A percentile compares a stretch with the other conserved stretches of the same genome.
Evolutionary conservation across 2,797 vertebrate genomes (phyloP).

Genomic region (Heterohyrax brucei): DNA sequence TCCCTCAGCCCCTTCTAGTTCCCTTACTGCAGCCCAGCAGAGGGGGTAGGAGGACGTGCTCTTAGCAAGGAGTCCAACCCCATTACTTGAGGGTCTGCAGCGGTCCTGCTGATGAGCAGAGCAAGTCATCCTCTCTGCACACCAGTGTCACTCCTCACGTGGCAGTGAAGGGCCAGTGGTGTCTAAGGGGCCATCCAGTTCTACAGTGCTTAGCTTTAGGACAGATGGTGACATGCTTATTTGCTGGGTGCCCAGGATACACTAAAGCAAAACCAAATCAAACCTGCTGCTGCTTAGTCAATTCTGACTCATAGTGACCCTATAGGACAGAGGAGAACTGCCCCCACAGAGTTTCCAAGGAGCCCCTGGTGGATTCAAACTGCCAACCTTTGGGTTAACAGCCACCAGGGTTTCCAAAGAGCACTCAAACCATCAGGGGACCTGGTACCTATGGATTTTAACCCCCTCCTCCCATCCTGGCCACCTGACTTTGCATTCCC

Average conservation of each 20-base stretch:
- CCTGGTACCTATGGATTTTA: not conserved
- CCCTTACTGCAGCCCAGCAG: not conserved
- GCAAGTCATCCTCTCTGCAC: not conserved
- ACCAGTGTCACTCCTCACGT: not conserved
- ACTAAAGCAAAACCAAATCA: too few species aligned
- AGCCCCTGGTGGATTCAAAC: too few species aligned
- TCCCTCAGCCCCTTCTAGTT: not conserved
- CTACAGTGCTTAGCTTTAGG: not conserved
- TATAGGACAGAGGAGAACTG: too few species aligned
- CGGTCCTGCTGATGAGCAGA: not conserved
- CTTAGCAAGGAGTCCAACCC: accelerated
- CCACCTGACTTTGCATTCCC: not conserved
- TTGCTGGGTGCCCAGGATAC: not conserved
- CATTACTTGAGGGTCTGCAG: not conserved
- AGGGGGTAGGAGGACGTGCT: not conserved
- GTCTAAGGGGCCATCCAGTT: not conserved
- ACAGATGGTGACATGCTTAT: not conserved
- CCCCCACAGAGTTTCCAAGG: too few species aligned
- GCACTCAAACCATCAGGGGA: not conserved
- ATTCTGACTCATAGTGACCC: too few species aligned
- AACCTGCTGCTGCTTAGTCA: too few species aligned
- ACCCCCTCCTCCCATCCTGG: not conserved
- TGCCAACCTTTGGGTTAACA: too few species aligned
- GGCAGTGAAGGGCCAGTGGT: not conserved
- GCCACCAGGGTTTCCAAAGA: not conserved